Conservation (phyloP, 2,797 vertebrate species). For the Valencia hispanica region DNA sequence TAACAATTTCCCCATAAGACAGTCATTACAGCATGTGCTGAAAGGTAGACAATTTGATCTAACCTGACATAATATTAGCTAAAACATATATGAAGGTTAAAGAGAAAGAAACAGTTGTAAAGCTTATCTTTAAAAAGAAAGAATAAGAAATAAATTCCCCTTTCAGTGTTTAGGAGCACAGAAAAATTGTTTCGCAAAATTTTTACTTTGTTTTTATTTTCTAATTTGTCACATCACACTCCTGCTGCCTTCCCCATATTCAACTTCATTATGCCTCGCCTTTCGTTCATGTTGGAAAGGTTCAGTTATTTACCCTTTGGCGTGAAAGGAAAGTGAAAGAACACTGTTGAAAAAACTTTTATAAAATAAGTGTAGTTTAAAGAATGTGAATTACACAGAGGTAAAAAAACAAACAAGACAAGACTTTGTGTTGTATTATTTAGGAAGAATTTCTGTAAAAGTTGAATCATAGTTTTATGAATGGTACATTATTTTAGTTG, state of each 20-base stretch:
- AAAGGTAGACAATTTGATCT: neutral
- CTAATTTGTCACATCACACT: slow-evolving; percentile 14
- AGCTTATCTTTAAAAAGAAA: neutral
- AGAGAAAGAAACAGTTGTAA: neutral
- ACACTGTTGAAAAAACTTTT: neutral
- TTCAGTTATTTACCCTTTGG: slow-evolving; percentile 24
- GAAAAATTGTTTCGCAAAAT: slow-evolving; percentile 13
- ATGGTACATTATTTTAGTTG: neutral
- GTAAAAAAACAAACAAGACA: neutral
- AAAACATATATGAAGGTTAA: neutral
- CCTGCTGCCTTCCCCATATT: slow-evolving; percentile 10
- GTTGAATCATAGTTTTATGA: neutral
- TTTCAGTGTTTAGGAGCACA: neutral
- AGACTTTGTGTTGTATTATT: neutral
- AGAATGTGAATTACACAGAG: neutral
- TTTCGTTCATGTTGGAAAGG: slow-evolving; percentile 32
- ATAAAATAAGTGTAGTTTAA: neutral
- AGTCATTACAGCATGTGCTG: neutral
- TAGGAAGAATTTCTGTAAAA: neutral
- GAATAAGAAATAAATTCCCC: neutral
- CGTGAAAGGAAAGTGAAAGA: slow-evolving; percentile 7
- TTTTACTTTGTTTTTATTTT: slow-evolving; percentile 23
- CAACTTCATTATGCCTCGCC: slow-evolving; percentile 23
- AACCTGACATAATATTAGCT: neutral
- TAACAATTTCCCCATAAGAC: neutral